Evolutionary conservation across 2,888 invertebrate genomes (phyloP).

Genomic region (Clanis bilineata): DNA sequence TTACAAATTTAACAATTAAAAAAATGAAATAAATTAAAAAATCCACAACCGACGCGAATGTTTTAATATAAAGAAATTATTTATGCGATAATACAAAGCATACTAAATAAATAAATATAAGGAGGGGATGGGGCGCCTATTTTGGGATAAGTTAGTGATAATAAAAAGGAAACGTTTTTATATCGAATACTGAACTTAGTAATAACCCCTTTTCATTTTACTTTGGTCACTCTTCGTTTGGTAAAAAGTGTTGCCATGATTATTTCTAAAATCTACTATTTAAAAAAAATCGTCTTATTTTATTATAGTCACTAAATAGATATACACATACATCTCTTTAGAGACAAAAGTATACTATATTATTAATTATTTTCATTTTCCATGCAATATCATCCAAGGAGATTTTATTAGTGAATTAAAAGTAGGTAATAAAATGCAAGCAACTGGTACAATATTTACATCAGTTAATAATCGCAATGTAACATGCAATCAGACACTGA

Average conservation of each 20-base stretch:
- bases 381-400: neutral
- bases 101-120: slow-evolving; percentile 71
- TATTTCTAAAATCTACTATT: neutral
- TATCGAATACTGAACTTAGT: slow-evolving; percentile 5
- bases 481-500: neutral
- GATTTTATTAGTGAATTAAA: neutral
- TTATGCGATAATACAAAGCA: slow-evolving; percentile 64
- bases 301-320: too few relatives aligned
- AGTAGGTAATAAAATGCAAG: neutral
- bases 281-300: too few relatives aligned
- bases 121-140: slow-evolving; percentile 56
- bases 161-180: neutral
- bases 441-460: neutral
- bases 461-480: neutral
- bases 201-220: neutral
- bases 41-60: slow-evolving; percentile 58
- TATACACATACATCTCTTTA: too few relatives aligned
- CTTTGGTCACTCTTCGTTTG: neutral
- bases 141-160: slow-evolving; percentile 57
- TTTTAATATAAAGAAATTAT: slow-evolving; percentile 30
- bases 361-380: neutral
- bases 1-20: slow-evolving; percentile 68
- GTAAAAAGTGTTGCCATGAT: neutral
- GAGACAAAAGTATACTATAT: too few relatives aligned
- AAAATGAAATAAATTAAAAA: slow-evolving; percentile 63